phyloP scores from a whole-genome alignment of 1,140 invertebrate species.

The Spodoptera frugiperda region DNA sequence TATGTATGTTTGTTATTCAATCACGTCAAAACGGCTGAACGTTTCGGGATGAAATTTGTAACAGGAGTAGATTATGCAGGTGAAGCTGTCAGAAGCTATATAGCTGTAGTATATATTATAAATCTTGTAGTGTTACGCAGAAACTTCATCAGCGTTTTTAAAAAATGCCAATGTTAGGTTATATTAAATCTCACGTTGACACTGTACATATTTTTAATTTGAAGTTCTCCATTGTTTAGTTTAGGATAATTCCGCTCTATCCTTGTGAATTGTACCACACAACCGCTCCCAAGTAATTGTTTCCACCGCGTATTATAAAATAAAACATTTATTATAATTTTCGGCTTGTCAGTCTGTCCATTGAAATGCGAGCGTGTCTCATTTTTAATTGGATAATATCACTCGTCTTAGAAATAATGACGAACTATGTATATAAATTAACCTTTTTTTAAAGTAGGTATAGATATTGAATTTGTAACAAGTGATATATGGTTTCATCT shows the following conservation, averaged over 20 bases:
- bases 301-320: conserved; percentile 73
- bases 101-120: too few species aligned
- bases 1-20: too few species aligned
- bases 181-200: too few species aligned
- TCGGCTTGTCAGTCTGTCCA: conserved; percentile 79
- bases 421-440: conserved; percentile 44
- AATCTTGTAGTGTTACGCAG: too few species aligned
- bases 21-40: too few species aligned
- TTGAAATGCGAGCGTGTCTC: conserved; percentile 81
- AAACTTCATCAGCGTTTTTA: too few species aligned
- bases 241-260: background rate
- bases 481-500: conserved; percentile 46
- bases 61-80: too few species aligned
- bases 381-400: conserved; percentile 81
- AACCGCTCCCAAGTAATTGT: conserved; percentile 65
- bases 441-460: conserved; percentile 15
- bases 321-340: conserved; percentile 81
- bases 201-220: too few species aligned
- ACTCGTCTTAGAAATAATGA: conserved; percentile 46
- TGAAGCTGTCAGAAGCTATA: too few species aligned
- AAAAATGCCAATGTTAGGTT: too few species aligned
- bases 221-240: too few species aligned
- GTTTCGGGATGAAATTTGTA: too few species aligned
- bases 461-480: conserved; percentile 28
- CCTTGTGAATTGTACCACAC: conserved; percentile 44